These are phyloP conservation scores for Jacana jacana DNA, from an alignment of 2,113 vertebrate genomes.

Conservation along the genomic window DNA sequence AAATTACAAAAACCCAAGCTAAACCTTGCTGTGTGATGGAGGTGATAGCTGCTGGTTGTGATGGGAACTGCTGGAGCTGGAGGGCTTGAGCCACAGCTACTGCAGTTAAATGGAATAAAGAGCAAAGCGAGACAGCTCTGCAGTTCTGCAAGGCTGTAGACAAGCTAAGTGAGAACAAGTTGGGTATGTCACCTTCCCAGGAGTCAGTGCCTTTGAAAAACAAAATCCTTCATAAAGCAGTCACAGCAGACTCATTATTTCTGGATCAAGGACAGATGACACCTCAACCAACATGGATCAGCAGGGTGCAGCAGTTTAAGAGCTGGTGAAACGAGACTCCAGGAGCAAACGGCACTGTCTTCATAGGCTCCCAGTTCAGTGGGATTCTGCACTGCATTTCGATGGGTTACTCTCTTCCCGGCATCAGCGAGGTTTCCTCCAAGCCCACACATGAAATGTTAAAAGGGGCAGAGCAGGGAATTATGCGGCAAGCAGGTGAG, in stretches of 20 bases:
- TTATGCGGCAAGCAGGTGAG: fast-evolving
- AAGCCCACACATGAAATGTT: not conserved
- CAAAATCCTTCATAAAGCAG: not conserved
- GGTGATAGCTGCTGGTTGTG: not conserved
- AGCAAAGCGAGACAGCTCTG: not conserved
- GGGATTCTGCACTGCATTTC: not conserved
- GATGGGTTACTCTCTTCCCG: fast-evolving
- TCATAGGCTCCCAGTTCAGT: not conserved
- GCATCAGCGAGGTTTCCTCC: not conserved
- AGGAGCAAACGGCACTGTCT: not conserved
- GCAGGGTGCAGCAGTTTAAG: not conserved
- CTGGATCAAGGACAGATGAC: conserved; percentile 52
- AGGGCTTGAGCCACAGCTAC: not conserved
- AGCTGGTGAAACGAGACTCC: not conserved
- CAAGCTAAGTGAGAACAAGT: not conserved
- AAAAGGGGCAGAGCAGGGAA: not conserved
- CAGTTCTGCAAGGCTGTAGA: not conserved
- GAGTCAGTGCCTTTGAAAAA: not conserved
- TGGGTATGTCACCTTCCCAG: not conserved
- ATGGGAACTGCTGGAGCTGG: not conserved
- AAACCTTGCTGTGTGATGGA: not conserved
- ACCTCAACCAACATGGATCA: not conserved
- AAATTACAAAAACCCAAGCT: not conserved
- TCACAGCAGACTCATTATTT: conserved; percentile 29
- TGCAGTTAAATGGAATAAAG: not conserved